Evolutionary conservation across 2,797 vertebrate species (phyloP).

Genomic region (Anabacerthia variegaticeps): DNA sequence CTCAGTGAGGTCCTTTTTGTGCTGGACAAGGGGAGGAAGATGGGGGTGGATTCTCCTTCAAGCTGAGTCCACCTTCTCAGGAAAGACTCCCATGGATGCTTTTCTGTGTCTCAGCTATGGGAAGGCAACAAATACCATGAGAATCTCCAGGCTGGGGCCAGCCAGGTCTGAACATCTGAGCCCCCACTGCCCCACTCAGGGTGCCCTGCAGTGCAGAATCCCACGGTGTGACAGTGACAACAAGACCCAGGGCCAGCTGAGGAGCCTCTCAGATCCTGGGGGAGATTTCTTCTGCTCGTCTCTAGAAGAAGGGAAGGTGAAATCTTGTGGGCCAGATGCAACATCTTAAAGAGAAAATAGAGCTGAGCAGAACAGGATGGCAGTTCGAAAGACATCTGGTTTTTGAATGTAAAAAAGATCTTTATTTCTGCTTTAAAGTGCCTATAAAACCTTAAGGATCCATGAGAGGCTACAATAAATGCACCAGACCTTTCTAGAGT

Average conservation of each 20-base stretch:
- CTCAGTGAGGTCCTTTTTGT: background rate
- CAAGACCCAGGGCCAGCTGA: background rate
- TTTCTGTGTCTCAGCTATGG: accelerated
- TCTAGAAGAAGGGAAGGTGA: background rate
- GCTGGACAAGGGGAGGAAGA: background rate
- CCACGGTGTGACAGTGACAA: background rate
- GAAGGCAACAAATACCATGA: background rate
- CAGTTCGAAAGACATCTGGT: conserved; percentile 51
- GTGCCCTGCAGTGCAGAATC: background rate
- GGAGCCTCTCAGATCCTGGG: background rate
- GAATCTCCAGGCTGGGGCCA: background rate
- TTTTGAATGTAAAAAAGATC: conserved; percentile 45
- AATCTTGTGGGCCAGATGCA: conserved; percentile 16
- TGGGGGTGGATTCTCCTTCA: background rate
- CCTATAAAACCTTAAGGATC: conserved; percentile 45
- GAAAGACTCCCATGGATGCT: background rate
- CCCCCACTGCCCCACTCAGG: background rate
- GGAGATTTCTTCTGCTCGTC: background rate
- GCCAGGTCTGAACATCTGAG: background rate
- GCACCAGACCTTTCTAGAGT: background rate
- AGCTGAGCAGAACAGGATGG: conserved; percentile 15
- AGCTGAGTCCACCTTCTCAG: background rate
- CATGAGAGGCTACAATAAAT: conserved; percentile 25
- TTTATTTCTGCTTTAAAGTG: conserved; percentile 56
- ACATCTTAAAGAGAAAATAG: background rate